These are phyloP conservation scores for Hecatera dysodea DNA, from an alignment of 2,888 invertebrate species.

Conservation along the genomic window DNA sequence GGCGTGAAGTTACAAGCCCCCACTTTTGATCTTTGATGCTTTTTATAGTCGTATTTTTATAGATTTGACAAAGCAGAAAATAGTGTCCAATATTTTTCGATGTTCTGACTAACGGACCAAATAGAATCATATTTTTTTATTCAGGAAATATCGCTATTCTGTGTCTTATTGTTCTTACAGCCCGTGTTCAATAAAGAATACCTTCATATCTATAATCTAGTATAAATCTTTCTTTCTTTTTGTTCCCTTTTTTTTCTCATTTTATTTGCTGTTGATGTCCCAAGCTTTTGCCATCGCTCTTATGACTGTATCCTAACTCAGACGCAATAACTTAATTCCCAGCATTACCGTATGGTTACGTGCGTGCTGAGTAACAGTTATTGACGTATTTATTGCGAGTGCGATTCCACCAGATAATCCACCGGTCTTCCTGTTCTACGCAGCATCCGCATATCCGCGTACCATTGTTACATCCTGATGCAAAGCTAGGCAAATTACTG, in stretches of 20 bases:
- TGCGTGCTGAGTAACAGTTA: slow-evolving; percentile 24
- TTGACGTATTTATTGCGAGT: slow-evolving; percentile 31
- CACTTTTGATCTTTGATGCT: too few relatives aligned
- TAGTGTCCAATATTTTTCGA: too few relatives aligned
- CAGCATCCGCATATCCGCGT: slow-evolving; percentile 53
- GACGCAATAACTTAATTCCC: slow-evolving; percentile 15
- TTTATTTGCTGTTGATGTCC: neutral
- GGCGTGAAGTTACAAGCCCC: too few relatives aligned
- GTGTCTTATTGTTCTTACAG: neutral
- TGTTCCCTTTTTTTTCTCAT: neutral
- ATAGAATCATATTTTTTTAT: too few relatives aligned
- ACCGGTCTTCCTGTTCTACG: slow-evolving; percentile 51
- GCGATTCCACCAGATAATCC: slow-evolving; percentile 34
- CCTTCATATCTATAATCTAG: neutral
- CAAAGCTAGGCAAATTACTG: slow-evolving; percentile 50
- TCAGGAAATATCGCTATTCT: too few relatives aligned
- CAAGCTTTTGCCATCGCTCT: neutral
- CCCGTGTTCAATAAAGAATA: neutral
- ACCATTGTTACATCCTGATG: slow-evolving; percentile 56
- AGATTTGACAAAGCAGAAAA: too few relatives aligned
- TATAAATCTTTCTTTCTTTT: neutral
- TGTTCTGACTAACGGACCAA: too few relatives aligned
- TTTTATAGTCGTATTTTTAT: too few relatives aligned
- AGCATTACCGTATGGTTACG: slow-evolving; percentile 15
- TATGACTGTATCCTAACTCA: neutral